Evolutionary conservation across 2,113 vertebrate genomes (phyloP).

Genomic region (Pseudopipra pipra): DNA sequence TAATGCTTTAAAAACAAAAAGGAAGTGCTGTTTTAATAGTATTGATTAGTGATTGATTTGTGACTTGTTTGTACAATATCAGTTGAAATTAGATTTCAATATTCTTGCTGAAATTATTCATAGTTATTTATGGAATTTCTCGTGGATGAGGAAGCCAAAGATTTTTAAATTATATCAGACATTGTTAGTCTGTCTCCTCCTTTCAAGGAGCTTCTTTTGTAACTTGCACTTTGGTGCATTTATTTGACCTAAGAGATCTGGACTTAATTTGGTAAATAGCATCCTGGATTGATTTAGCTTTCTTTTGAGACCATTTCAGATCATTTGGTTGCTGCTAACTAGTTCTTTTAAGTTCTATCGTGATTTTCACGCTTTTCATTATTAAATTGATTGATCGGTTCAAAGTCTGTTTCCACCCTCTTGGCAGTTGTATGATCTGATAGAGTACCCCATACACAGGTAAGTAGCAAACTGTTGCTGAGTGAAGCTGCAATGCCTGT

Average conservation of each 20-base stretch:
- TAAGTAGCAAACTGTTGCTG: background rate
- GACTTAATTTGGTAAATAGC: background rate
- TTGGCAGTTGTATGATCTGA: background rate
- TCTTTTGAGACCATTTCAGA: background rate
- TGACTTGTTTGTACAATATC: background rate
- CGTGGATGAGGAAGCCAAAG: background rate
- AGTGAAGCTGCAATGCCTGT: background rate
- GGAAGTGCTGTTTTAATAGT: background rate
- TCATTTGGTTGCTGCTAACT: background rate
- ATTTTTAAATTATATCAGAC: background rate
- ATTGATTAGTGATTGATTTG: slow-evolving; percentile 3
- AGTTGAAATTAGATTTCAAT: background rate
- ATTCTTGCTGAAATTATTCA: slow-evolving; percentile 10
- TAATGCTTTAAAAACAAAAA: background rate
- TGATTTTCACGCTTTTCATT: background rate
- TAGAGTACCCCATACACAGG: background rate
- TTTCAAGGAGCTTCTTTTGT: background rate
- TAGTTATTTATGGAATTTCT: slow-evolving; percentile 3
- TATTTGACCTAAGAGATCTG: background rate
- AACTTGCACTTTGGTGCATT: background rate
- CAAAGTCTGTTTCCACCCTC: background rate
- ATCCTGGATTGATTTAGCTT: background rate
- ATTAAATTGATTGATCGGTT: background rate
- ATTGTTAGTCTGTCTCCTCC: background rate
- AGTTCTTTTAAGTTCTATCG: background rate